Percentiles rank a stretch among this genome's conserved stretches.
Conservation (phyloP, 2,113 vertebrate genomes). For the Paramormyrops kingsleyae region DNA sequence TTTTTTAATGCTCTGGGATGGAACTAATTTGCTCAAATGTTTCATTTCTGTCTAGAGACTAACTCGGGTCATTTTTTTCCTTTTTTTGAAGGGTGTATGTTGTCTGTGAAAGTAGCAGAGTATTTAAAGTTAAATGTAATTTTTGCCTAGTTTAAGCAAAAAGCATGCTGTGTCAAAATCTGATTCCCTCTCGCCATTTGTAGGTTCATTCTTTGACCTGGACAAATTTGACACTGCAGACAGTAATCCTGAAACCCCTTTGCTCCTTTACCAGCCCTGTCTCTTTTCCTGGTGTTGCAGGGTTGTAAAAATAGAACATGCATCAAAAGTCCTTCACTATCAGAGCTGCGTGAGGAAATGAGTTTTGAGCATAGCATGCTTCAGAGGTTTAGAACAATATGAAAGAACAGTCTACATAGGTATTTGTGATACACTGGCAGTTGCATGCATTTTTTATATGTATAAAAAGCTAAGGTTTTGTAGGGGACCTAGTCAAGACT, state of each 20-base stretch:
- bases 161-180: constrained; percentile 16
- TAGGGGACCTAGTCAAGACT: constrained; percentile 14
- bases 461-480: neutral
- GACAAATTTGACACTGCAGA: neutral
- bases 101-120: constrained; percentile 5
- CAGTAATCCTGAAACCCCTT: neutral
- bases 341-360: neutral
- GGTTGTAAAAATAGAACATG: neutral
- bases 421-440: neutral
- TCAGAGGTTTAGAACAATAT: neutral
- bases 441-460: neutral
- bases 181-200: neutral
- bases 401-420: neutral
- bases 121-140: constrained; percentile 3
- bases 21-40: constrained; percentile 79
- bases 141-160: constrained; percentile 16
- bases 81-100: constrained; percentile 69
- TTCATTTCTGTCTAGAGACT: constrained; percentile 28
- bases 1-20: constrained; percentile 76
- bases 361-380: constrained; percentile 7
- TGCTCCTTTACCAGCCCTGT: neutral
- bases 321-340: neutral
- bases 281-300: neutral
- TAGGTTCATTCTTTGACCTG: neutral
- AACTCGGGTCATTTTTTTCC: constrained; percentile 48